Conservation (phyloP, 1,140 invertebrate species). For the Metopolophium dirhodum region DNA sequence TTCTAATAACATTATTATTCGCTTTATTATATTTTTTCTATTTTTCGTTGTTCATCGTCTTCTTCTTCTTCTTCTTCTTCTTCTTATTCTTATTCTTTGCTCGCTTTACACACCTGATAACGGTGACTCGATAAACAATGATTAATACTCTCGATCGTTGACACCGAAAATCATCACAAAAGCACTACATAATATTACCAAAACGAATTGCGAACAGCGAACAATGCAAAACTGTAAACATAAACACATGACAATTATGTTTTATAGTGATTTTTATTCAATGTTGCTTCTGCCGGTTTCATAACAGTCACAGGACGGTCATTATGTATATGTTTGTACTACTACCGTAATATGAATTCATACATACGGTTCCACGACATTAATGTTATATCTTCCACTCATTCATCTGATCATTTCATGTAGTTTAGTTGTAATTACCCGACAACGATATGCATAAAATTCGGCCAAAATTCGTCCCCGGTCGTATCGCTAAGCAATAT, state of each 20-base stretch:
- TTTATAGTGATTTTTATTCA: background rate
- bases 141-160: constrained; percentile 28
- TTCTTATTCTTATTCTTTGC: background rate
- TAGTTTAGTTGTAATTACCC: background rate
- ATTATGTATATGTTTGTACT: background rate
- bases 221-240: constrained; percentile 51
- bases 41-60: background rate
- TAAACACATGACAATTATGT: constrained; percentile 47
- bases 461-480: constrained; percentile 26
- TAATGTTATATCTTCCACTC: background rate
- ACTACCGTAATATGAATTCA: background rate
- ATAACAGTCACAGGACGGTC: background rate
- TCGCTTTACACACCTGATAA: constrained; percentile 14
- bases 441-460: background rate
- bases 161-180: constrained; percentile 16
- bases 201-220: constrained; percentile 37
- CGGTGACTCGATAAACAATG: constrained; percentile 35
- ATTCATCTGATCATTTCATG: background rate
- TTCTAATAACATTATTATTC: background rate
- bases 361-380: background rate
- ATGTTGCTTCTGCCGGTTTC: constrained; percentile 1
- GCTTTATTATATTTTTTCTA: background rate
- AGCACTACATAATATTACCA: constrained; percentile 33
- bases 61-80: background rate
- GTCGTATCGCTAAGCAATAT: background rate